Conservation (phyloP, 2,797 vertebrate species). For the Hyperoplus immaculatus region DNA sequence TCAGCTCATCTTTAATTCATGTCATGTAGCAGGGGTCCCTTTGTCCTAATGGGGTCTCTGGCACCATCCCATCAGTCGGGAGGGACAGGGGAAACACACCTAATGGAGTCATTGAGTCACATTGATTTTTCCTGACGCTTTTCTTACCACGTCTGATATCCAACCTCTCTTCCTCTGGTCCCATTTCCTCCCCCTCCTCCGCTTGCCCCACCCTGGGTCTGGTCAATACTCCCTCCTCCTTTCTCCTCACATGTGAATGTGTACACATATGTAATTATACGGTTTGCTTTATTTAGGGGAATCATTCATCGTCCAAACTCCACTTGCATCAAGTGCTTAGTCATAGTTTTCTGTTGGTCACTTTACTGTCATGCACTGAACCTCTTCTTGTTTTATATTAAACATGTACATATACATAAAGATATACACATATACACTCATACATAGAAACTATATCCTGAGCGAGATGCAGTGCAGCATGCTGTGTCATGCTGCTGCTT, state of each 20-base stretch:
- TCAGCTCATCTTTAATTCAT: constrained; percentile 85
- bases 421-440: background rate
- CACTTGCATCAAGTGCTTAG: background rate
- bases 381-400: background rate
- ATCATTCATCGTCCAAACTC: background rate
- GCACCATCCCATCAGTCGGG: constrained; percentile 73
- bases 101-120: constrained; percentile 82
- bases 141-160: constrained; percentile 58
- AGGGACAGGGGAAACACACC: constrained; percentile 77
- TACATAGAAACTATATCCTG: constrained; percentile 13
- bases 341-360: background rate
- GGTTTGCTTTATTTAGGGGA: constrained; percentile 7
- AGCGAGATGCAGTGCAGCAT: constrained; percentile 27
- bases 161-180: constrained; percentile 60
- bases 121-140: constrained; percentile 85
- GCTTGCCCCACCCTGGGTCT: constrained; percentile 65
- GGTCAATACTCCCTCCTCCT: constrained; percentile 57
- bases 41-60: constrained; percentile 82
- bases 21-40: constrained; percentile 56
- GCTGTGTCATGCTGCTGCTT: constrained; percentile 29
- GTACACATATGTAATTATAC: background rate
- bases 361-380: constrained; percentile 1
- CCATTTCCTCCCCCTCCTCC: constrained; percentile 20
- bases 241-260: constrained; percentile 14
- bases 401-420: background rate